Evolutionary conservation across 2,797 vertebrate genomes (phyloP), one percentile per base, ranked within the genome.

Genomic region (Gastrophryne carolinensis): DNA sequence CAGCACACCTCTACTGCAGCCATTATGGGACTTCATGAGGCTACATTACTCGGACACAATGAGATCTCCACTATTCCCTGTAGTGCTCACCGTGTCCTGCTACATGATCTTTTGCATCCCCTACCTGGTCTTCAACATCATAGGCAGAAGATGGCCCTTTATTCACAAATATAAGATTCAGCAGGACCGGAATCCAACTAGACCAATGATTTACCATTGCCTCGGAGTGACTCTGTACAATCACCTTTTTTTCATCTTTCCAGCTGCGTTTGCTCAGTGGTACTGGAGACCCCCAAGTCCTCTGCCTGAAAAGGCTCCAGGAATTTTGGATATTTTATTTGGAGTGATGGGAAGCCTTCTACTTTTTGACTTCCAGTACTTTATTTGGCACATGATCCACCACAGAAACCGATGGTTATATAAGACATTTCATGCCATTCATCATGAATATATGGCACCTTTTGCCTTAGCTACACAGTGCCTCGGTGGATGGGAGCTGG

Each of bases 281-380:
- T 79, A 72, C 7, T 91, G 90, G 90, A 87, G 87, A 69, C 89
- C 91, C 7, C 86, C 88, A 0, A 62, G 83, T 4, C 85, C 89
- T 7, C 82, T 92, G 23, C 88, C 88, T 0, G 85, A 87, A 15
- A 64, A 10, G 35, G 88, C 88, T 41, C 90, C 89, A 0, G 75
- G 78, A 6, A 53, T 91, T 17, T 41, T 84, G 63, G 90, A 88
- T 79, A 74, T 91, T 39, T 56, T 72, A 1, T 41, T 70, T 0
- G 91, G 90, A 0, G 83, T 92, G 15, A 71, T 81, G 15, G 83
- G 81, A 49, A 91, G 89, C 74, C 85, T 92, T 5, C 83, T 92
- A 21, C 86, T 91, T 3, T 92, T 92, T 81, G 89, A 92, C 81
- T 86, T 90, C 52, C 90, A 92, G 76, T 90, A 91, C 75, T 92